Base-by-base conservation (phyloP, 2,888 invertebrate genomes). In the Pachymerium ferrugineum region DNA sequence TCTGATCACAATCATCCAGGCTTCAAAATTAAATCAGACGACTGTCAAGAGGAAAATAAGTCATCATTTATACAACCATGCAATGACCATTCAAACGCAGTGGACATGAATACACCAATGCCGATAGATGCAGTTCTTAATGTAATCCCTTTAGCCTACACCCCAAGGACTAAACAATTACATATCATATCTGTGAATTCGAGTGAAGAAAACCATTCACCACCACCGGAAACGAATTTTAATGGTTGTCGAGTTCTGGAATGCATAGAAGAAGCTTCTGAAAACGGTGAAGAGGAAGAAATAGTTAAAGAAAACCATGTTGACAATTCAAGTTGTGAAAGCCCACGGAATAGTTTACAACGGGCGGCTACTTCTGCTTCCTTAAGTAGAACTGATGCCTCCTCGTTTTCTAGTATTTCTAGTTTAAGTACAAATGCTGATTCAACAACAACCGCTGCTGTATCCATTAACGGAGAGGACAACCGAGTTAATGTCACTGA, bases 81-180 rank as follows among this genome's bases (percentile, higher is more conserved):
- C 16, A 22, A 47, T 16, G 47, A n/a, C n/a, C n/a, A 42, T 42
- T 16, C 42, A 4, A 42, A 42, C 1, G 19, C 14, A 6, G 16
- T 42, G 42, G 42, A 47, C 16, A 47, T 47, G 47, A 47, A 22
- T 68, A 25, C n/a, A 14, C 42, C 72, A 42, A 19, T 86, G 80
- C 87, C 86, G 81, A 84, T 90, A 76, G 88, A 88, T 80, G 88
- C 89, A 82, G 89, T 90, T 73, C 83, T 90, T 79, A 88, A 89
- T 80, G 89, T 87, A 81, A 89, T 90, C 85, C 89, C 90, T 77
- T 83, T 90, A 76, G 89, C 89, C 2, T 90, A 90, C 82, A 90
- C 89, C 81, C 90, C 90, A 14, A 85, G 89, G 70, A 90, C 90
- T 28, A 90, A 89, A 80, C 89, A 90, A 74, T 74, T 79, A 38